Evolutionary conservation across 1,140 invertebrate genomes (phyloP), one percentile per base, ranked within the genome.

Genomic region (Panulirus ornatus): DNA sequence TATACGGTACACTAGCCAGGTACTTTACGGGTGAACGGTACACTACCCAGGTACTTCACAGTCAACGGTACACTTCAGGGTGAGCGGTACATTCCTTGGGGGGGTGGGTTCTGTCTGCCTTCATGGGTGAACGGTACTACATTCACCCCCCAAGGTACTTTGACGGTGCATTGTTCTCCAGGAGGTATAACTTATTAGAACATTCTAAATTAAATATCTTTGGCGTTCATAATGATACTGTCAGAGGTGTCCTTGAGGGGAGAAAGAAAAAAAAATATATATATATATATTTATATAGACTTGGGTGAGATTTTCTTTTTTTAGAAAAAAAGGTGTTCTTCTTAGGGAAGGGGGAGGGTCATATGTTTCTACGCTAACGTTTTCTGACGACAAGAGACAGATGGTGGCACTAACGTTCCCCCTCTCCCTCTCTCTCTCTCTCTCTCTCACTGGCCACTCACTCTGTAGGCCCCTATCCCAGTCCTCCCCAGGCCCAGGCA

Each of bases 201-300:
- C 87, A 75, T 84, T 36, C 79, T 89, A 89, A 83, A 82, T 89
- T 47, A 89, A 89, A 71, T 89, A 89, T 89, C 87, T 89, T 89
- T 89, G 87, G 87, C 63, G 70, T 88, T 42, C 70, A 82, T 42
- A 42, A 38, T 82, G 70, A 82, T 83, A 71, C 47, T 58, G 16
- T 70, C 38, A 58, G 44, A n/a, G 66, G 51, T 71, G 73, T 76
- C 73, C 73, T 34, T 76, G 36, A 38, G 40, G 44, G 44, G 44
- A 27, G 1, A 42, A 14, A 40, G 40, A 14, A 14, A 14, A 14
- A 47, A 47, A 47, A 47, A 47, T 47, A 47, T 47, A 73, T 27
- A 36, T 16, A 38, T 36, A 34, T n/a, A n/a, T n/a, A n/a, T n/a
- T n/a, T n/a, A n/a, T n/a, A 73, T 27, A 73, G 38, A 73, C 22